phyloP scores from a whole-genome alignment of 2,113 vertebrate species.

The Myotis davidii region DNA sequence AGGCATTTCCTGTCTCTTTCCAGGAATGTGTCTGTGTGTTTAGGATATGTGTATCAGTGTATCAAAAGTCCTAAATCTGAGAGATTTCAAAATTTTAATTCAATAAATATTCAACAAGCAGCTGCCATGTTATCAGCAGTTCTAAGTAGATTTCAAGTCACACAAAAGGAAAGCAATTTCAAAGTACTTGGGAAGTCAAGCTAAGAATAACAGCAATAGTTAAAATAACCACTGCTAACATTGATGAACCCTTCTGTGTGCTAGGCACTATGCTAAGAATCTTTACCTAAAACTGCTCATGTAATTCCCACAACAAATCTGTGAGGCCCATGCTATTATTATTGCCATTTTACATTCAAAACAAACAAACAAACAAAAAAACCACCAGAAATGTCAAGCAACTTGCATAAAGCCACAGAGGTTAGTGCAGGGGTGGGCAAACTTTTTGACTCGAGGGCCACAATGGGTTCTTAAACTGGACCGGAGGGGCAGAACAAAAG shows the following conservation, averaged over 20 bases:
- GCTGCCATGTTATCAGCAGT: background rate
- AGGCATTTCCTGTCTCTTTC: background rate
- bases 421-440: no score
- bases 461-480: no score
- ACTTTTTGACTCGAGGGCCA: no score
- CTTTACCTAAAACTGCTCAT: background rate
- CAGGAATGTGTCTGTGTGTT: background rate
- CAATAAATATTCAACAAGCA: background rate
- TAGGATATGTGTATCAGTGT: background rate
- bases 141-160: background rate
- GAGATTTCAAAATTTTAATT: conserved; percentile 15
- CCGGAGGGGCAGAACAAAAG: no score
- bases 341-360: background rate
- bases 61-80: background rate
- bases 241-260: background rate
- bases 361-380: background rate
- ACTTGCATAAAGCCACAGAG: background rate
- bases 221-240: background rate
- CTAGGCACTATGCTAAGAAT: background rate
- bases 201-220: background rate
- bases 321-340: background rate
- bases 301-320: background rate
- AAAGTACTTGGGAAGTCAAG: background rate
- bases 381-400: background rate
- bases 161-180: background rate